A percentile compares a stretch with the other conserved stretches of the same genome.
These are phyloP conservation scores for Thecophora atra DNA, from an alignment of 2,888 invertebrate genomes.

Conservation along the genomic window DNA sequence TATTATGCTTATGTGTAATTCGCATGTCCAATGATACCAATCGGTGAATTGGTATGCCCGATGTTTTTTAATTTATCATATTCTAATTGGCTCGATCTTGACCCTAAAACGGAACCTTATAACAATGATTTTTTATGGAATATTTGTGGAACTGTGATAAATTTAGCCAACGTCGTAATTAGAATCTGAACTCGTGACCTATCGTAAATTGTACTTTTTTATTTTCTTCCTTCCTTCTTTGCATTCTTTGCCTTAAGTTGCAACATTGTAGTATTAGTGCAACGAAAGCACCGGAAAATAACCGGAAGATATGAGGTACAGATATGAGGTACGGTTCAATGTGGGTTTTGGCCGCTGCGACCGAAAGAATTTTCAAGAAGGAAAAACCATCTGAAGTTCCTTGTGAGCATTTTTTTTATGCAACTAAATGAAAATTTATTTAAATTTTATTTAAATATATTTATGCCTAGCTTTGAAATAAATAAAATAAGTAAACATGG, in stretches of 20 bases:
- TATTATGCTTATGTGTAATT: no score
- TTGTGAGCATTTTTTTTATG: no score
- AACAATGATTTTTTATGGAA: conserved; percentile 8
- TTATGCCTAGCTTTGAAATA: no score
- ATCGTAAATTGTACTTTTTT: conserved; percentile 49
- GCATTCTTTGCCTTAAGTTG: background rate
- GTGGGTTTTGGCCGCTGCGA: background rate
- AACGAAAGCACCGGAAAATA: background rate
- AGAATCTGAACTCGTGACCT: conserved; percentile 61
- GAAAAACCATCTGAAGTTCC: no score
- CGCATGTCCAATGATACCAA: no score
- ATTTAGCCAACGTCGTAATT: conserved; percentile 9
- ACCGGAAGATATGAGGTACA: background rate
- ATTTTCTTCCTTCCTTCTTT: conserved; percentile 20
- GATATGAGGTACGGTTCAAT: background rate
- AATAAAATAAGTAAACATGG: no score
- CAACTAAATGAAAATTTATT: no score
- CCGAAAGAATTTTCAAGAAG: no score
- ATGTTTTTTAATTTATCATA: no score
- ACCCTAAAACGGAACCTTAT: background rate
- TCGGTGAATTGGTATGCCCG: no score
- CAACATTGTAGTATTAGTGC: conserved; percentile 1
- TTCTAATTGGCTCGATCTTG: background rate
- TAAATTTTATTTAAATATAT: no score
- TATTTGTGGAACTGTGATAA: background rate